phyloP scores from a whole-genome alignment of 2,888 invertebrate genomes.

The Heliconius charithonia region DNA sequence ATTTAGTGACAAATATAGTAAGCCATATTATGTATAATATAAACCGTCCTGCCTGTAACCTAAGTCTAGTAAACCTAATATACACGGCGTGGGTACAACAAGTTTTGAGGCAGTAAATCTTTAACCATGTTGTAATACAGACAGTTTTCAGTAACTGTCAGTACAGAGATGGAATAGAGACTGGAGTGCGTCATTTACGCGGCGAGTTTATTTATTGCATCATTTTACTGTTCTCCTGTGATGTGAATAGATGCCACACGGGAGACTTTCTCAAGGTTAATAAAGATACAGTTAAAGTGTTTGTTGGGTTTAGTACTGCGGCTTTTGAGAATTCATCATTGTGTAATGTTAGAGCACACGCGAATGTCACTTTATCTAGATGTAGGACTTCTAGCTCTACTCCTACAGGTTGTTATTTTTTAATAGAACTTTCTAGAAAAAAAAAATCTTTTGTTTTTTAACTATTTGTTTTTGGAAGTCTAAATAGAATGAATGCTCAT shows the following conservation, averaged over 20 bases:
- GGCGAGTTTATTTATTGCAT: slow-evolving; percentile 58
- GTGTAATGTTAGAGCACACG: neutral
- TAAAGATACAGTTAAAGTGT: slow-evolving; percentile 61
- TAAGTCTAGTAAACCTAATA: neutral
- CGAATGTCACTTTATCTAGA: neutral
- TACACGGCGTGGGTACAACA: neutral
- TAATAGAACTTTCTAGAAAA: neutral
- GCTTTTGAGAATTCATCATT: slow-evolving; percentile 23
- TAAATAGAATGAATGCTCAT: neutral
- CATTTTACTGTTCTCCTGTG: slow-evolving; percentile 57
- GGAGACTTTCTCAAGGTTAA: slow-evolving; percentile 58
- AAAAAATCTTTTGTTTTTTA: neutral
- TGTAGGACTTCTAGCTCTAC: neutral
- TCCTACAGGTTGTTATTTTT: neutral
- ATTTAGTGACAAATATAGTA: neutral
- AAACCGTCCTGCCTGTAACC: neutral
- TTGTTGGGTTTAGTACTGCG: slow-evolving; percentile 55
- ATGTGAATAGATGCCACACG: slow-evolving; percentile 56
- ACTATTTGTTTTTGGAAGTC: neutral
- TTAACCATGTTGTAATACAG: slow-evolving; percentile 19
- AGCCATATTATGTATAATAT: neutral
- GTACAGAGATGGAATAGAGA: slow-evolving; percentile 37
- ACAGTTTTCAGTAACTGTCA: slow-evolving; percentile 36
- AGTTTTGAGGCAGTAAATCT: slow-evolving; percentile 14
- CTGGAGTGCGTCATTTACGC: slow-evolving; percentile 55